phyloP scores from a whole-genome alignment of 2,797 vertebrate species.

The Diglossa cyanea region DNA sequence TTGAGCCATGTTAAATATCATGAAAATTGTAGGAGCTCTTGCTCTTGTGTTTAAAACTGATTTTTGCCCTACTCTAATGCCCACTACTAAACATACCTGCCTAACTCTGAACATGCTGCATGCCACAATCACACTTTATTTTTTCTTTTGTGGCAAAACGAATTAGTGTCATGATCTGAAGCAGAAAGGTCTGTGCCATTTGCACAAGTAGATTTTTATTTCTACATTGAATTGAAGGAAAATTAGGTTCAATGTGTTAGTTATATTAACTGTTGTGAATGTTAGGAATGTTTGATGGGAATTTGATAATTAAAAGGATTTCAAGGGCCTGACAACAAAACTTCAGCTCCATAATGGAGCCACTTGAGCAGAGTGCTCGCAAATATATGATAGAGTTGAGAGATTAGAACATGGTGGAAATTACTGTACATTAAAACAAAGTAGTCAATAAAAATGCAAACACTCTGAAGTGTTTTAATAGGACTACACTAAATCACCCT shows the following conservation, averaged over 20 bases:
- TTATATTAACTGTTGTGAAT: neutral
- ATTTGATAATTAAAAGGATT: conserved; percentile 67
- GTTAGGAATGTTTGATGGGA: conserved; percentile 12
- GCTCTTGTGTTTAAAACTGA: neutral
- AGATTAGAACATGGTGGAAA: conserved; percentile 14
- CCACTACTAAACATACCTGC: neutral
- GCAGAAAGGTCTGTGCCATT: neutral
- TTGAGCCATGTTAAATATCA: neutral
- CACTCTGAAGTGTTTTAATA: conserved; percentile 1
- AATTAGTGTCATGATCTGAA: neutral
- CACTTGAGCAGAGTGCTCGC: neutral
- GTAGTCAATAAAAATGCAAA: conserved; percentile 27
- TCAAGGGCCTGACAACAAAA: conserved; percentile 29
- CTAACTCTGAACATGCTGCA: neutral
- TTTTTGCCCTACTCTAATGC: neutral
- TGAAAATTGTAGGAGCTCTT: neutral
- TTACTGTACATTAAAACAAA: conserved; percentile 39
- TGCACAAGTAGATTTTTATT: neutral
- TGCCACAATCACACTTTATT: neutral
- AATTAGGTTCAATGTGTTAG: neutral
- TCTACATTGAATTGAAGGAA: neutral
- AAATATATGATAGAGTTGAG: neutral
- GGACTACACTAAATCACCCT: neutral
- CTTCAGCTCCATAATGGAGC: neutral
- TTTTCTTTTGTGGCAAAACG: neutral